These are phyloP conservation scores for Oscheius sp. DNA, from an alignment of 2,888 invertebrate genomes.

Conservation along the genomic window DNA sequence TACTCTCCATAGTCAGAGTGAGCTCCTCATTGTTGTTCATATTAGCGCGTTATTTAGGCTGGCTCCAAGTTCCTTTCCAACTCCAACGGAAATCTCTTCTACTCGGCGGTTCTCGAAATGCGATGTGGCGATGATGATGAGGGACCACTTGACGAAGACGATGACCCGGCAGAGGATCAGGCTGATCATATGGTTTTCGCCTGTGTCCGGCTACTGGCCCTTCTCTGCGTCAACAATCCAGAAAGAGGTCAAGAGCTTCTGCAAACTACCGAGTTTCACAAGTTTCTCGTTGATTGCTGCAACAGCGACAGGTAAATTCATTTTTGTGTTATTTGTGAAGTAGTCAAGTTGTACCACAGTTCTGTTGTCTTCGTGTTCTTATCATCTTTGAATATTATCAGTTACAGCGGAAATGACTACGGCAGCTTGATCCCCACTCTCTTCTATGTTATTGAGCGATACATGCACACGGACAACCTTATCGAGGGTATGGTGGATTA, in stretches of 20 bases:
- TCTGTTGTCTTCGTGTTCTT: no score
- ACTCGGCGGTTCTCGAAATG: conserved; percentile 8
- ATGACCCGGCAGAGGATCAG: conserved; percentile 18
- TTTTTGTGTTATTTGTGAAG: neutral
- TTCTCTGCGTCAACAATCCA: conserved; percentile 14
- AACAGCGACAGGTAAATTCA: conserved; percentile 2
- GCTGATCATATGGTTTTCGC: conserved; percentile 12
- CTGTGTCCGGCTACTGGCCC: neutral
- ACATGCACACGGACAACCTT: neutral
- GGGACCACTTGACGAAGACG: conserved; percentile 4
- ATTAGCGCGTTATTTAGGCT: neutral
- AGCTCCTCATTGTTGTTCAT: neutral
- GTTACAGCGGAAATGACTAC: neutral
- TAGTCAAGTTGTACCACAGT: no score
- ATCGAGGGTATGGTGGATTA: conserved; percentile 1
- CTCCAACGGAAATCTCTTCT: conserved; percentile 7
- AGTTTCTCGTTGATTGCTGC: conserved; percentile 14
- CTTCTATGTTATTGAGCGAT: neutral
- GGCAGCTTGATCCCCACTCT: neutral
- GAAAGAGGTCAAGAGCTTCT: conserved; percentile 13
- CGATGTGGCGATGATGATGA: neutral
- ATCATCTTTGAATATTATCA: no score
- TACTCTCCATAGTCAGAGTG: neutral
- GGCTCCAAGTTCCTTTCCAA: conserved; percentile 13
- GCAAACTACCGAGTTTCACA: neutral